Evolutionary conservation across 2,888 invertebrate species (phyloP).

Genomic region (Hirudinaria manillensis): DNA sequence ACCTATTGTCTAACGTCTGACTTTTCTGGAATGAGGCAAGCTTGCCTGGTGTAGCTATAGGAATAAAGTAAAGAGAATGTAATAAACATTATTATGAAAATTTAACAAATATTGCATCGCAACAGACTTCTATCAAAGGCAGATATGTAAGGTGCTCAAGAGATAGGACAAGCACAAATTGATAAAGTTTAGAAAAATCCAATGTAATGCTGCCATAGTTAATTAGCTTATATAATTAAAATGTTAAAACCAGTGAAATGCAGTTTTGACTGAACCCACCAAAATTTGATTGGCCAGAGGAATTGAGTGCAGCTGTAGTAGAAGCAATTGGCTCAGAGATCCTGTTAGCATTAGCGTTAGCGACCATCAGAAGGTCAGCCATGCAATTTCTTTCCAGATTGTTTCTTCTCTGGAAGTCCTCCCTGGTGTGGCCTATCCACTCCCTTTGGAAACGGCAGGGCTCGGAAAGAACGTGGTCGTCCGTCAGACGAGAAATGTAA

Average conservation of each 20-base stretch:
- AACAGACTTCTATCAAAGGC: too few relatives aligned
- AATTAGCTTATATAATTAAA: too few relatives aligned
- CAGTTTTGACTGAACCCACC: not conserved
- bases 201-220: too few relatives aligned
- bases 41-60: conserved; percentile 6
- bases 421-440: conserved; percentile 5
- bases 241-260: too few relatives aligned
- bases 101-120: not conserved
- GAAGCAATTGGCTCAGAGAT: not conserved
- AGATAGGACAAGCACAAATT: too few relatives aligned
- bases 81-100: not conserved
- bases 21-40: conserved; percentile 15
- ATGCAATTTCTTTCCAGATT: not conserved
- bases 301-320: not conserved
- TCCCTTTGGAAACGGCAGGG: not conserved
- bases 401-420: not conserved
- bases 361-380: not conserved
- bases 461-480: not conserved
- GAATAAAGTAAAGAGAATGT: not conserved
- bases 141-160: too few relatives aligned
- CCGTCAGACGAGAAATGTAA: not conserved
- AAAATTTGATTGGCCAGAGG: not conserved
- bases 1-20: conserved; percentile 25
- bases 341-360: not conserved
- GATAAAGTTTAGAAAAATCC: too few relatives aligned